Evolutionary conservation across 2,888 invertebrate species (phyloP), one percentile per base, ranked within the genome.

Genomic region (Chymomyza amoena): DNA sequence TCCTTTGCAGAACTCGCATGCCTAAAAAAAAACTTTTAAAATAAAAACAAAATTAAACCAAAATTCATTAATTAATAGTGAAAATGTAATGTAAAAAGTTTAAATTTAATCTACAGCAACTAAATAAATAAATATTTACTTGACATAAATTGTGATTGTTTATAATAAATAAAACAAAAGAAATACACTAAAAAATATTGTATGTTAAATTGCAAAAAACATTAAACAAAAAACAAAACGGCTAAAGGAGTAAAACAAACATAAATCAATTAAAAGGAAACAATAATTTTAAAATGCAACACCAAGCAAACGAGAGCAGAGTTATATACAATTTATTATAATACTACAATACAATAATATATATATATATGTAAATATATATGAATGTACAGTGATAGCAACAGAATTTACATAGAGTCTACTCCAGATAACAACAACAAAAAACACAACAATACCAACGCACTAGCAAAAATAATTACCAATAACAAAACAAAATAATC

Each of bases 1-100:
- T 85, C 83, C 79, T 85, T 85, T 85, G 84, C 84, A 85, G 84
- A 85, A 85, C 81, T 87, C 87, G 84, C 84, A 85, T 85, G 84
- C 87, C 66, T 66, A 57, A 69, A 75, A 73, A 73, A 68, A 66
- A 68, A 63, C 61, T 54, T 63, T 57, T 39, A 51, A 51, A 50
- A 59, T n/a, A 36, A 60, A 56, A 63, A 78, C 73, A 74, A 78
- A 78, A 73, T 65, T 72, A 75, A 80, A 76, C 80, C 70, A 73
- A 78, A 61, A 61, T 36, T 51, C 28, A 65, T 61, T 59, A 15
- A 59, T 25, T 15, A 20, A 45, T 64, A 64, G 54, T 54, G 57
- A 25, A 57, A 25, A 25, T 57, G 25, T 25, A 57, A 9, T 54
- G 32, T 54, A 64, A 36, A 79, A 80, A 80, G 72, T 77, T 73